Base-by-base conservation (phyloP, 2,797 vertebrate genomes). In the Austrolebias charrua region DNA sequence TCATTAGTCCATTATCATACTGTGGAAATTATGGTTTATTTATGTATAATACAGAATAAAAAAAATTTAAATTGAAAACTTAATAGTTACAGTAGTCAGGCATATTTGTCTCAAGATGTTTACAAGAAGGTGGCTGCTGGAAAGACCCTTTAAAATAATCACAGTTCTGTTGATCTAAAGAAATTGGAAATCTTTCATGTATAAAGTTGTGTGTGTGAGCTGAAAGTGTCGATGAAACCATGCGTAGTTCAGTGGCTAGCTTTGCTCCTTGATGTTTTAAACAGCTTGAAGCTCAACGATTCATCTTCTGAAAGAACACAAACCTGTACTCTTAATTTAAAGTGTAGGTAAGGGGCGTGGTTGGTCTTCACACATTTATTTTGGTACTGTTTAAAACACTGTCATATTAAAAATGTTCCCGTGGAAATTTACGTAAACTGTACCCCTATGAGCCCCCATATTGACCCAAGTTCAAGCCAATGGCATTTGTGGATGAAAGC, bases 191-290 rank as follows among this genome's bases (percentile, higher is more conserved):
- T 54, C 55, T 71, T 72, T 71, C 53, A 75, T 72, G 55, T 69
- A 43, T 61, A 42, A 47, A 56, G 54, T 35, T 31, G 44, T 71
- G 44, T n/a, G n/a, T 67, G 58, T 72, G 76, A 75, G 72, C 68
- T 56, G 70, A 80, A 66, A 74, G 55, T 70, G 46, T 59, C 33
- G 12, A 33, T 20, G 6, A 66, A 55, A 73, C 28, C 51, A 24
- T 61, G 72, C 60, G 65, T 63, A 64, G 69, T 40, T 28, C 51
- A 62, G 40, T 38, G 50, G 42, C 1, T 13, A 75, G 76, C 55
- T 60, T 76, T 67, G 74, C 72, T 73, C 80, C 79, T 83, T 88
- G 79, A 72, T 56, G 69, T 81, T 73, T 81, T 59, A 62, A 73
- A 35, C 65, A 54, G 66, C 59, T 20, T 47, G 44, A 57, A 72